phyloP scores from a whole-genome alignment of 2,888 invertebrate species.

The Agrochola circellaris region DNA sequence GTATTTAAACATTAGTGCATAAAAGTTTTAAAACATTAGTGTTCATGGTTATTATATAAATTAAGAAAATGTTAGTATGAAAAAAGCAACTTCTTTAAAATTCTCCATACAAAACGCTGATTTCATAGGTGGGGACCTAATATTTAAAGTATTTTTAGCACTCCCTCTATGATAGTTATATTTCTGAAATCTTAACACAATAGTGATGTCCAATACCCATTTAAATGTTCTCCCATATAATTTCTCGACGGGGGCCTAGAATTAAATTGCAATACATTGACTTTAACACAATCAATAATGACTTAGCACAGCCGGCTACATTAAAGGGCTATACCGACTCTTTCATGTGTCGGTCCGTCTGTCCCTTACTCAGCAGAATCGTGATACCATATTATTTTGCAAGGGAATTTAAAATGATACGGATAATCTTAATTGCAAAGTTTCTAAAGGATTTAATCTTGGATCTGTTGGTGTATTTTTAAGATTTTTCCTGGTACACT shows the following conservation, averaged over 20 bases:
- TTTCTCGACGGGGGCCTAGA: slow-evolving; percentile 39
- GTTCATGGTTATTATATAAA: too few species aligned
- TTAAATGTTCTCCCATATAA: slow-evolving; percentile 25
- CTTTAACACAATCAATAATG: slow-evolving; percentile 61
- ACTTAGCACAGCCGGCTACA: slow-evolving; percentile 54
- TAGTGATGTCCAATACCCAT: slow-evolving; percentile 21
- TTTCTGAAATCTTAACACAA: neutral
- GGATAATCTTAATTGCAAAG: slow-evolving; percentile 44
- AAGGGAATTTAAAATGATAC: slow-evolving; percentile 38
- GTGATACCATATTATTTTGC: slow-evolving; percentile 50
- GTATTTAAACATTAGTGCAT: too few species aligned
- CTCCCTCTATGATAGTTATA: neutral
- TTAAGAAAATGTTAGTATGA: too few species aligned
- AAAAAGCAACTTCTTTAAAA: too few species aligned
- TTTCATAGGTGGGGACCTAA: too few species aligned
- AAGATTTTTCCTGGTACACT: slow-evolving; percentile 6
- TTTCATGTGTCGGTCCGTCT: slow-evolving; percentile 66
- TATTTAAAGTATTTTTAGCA: neutral
- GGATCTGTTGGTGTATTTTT: slow-evolving; percentile 15
- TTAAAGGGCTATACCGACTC: slow-evolving; percentile 49
- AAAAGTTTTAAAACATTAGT: too few species aligned
- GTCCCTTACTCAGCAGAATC: slow-evolving; percentile 58
- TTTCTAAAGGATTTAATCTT: slow-evolving; percentile 34
- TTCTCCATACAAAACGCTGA: too few species aligned
- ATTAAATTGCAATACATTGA: slow-evolving; percentile 55